Evolutionary conservation across 1,140 invertebrate genomes (phyloP), one percentile per base, ranked within the genome.

Genomic region (Cyclargus thomasi): DNA sequence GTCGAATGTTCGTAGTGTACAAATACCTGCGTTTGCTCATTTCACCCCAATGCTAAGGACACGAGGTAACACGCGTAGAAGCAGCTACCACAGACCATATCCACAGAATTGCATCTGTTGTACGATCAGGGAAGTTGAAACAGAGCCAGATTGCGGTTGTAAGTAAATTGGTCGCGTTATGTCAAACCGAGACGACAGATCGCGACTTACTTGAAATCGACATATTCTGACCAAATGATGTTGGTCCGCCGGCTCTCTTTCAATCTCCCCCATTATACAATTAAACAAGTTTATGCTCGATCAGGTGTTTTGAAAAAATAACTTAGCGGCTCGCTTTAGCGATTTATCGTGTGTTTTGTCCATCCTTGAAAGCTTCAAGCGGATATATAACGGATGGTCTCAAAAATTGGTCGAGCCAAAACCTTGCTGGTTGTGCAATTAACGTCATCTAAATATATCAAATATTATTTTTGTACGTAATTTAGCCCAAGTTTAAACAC

Each of bases 11-110:
- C 69, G 68, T 82, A 53, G 47, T 83, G 65, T 83, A 81, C 75
- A 85, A 77, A 69, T 85, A 81, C 63, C 76, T 85, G 23, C 76
- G 70, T 17, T 71, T 82, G 69, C 63, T 84, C 67, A 73, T 82
- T 63, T 63, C 70, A 39, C 64, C 67, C 21, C 66, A 74, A 16
- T 83, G 80, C 63, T 74, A 67, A 74, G 68, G 67, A 69, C 21
- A 39, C 23, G 35, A 67, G 18, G 17, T 66, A 66, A 53, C 55
- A 10, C 18, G 55, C 10, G 20, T 20, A 20, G 55, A 21, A 11
- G 18, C 17, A 18, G 18, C 55, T 59, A 55, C 53, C 55, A 21
- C 55, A 11, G 39, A 47, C 14, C 39, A 47, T 16, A 14, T 8
- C 11, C 3, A 16, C 14, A 47, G 39, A 11, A 47, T 47, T 16